Percentiles rank a stretch among this genome's conserved stretches.
Evolutionary conservation across 2,797 vertebrate species (phyloP).

Genomic region (Natrix natrix): DNA sequence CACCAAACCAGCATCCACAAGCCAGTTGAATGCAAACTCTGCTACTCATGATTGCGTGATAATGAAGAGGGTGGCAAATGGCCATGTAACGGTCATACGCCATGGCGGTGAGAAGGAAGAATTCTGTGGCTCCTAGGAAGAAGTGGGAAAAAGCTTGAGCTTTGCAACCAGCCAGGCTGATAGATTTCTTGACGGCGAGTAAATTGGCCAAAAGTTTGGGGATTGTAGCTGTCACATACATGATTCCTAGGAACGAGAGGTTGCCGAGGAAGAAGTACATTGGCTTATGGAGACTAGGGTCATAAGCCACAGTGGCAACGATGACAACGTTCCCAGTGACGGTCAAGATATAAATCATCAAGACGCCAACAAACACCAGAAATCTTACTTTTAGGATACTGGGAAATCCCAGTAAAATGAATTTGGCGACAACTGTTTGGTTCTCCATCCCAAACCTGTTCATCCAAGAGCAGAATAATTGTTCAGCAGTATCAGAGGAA

Average conservation of each 20-base stretch:
- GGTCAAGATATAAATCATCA: constrained; percentile 47
- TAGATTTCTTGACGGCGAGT: constrained; percentile 37
- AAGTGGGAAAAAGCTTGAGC: constrained; percentile 55
- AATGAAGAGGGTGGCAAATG: constrained; percentile 57
- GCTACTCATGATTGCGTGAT: constrained; percentile 49
- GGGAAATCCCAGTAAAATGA: constrained; percentile 57
- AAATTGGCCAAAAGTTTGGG: constrained; percentile 52
- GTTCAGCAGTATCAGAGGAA: background rate
- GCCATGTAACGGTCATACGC: constrained; percentile 57
- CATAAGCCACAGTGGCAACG: constrained; percentile 44
- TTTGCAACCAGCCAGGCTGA: constrained; percentile 48
- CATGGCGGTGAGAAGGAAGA: constrained; percentile 55
- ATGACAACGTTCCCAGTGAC: constrained; percentile 58
- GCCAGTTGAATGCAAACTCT: constrained; percentile 45
- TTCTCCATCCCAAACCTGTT: constrained; percentile 39
- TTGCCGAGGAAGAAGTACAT: constrained; percentile 64
- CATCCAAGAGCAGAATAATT: background rate
- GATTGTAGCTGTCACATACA: constrained; percentile 51
- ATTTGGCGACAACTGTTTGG: constrained; percentile 37
- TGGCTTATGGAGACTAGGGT: constrained; percentile 50
- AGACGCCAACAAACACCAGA: constrained; percentile 43
- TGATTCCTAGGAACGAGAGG: constrained; percentile 57
- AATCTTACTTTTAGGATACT: constrained; percentile 39
- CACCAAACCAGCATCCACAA: constrained; percentile 44
- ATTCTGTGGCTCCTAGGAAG: constrained; percentile 52